Evolutionary conservation across 2,888 invertebrate genomes (phyloP).

Genomic region (Diloba caeruleocephala): DNA sequence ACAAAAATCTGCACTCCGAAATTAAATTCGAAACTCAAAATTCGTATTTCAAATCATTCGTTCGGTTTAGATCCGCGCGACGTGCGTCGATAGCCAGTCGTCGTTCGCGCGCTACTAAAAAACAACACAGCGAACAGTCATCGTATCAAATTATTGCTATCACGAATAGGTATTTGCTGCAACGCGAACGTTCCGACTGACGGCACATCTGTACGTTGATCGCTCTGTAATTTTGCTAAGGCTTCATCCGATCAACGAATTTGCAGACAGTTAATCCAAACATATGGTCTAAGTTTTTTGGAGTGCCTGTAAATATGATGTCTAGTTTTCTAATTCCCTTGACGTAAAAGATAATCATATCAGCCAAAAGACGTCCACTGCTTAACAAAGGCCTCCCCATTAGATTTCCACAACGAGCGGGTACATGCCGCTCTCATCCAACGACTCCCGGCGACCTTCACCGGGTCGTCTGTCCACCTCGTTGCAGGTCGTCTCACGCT

Average conservation of each 20-base stretch:
- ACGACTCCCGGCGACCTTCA: too few species aligned
- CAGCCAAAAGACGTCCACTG: too few species aligned
- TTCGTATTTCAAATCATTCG: constrained; percentile 65
- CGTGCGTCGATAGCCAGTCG: constrained; percentile 77
- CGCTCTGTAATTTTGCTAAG: constrained; percentile 42
- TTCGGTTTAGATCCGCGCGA: constrained; percentile 65
- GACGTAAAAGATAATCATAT: too few species aligned
- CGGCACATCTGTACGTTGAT: constrained; percentile 47
- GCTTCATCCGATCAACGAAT: constrained; percentile 53
- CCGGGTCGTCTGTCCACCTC: too few species aligned
- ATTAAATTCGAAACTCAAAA: constrained; percentile 60
- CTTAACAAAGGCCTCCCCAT: too few species aligned
- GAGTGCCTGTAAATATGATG: too few species aligned
- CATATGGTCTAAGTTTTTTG: constrained; percentile 3
- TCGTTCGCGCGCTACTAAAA: constrained; percentile 81
- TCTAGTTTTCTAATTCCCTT: too few species aligned
- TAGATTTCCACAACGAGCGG: too few species aligned
- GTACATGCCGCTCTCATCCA: too few species aligned
- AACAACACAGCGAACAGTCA: constrained; percentile 65
- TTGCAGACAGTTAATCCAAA: constrained; percentile 35
- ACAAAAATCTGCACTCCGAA: constrained; percentile 52
- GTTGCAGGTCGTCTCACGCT: too few species aligned
- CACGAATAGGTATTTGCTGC: constrained; percentile 56
- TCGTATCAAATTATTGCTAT: constrained; percentile 70
- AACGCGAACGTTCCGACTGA: constrained; percentile 55